Evolutionary conservation across 2,888 invertebrate species (phyloP).

Genomic region (Oligia strigilis): DNA sequence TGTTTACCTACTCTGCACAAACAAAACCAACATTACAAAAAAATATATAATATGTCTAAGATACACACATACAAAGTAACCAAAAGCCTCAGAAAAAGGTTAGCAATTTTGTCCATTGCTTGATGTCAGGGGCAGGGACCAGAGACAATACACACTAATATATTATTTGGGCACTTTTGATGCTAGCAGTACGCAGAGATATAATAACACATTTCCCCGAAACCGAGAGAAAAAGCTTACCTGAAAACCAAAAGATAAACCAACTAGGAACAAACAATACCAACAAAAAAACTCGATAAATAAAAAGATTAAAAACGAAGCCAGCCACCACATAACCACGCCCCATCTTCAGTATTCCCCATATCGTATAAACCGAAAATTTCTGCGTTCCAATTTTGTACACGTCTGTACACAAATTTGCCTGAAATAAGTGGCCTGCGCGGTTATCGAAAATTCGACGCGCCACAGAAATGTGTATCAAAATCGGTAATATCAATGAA

Average conservation of each 20-base stretch:
- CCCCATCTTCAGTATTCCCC: slow-evolving; percentile 41
- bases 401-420: slow-evolving; percentile 82
- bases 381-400: slow-evolving; percentile 78
- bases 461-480: slow-evolving; percentile 70
- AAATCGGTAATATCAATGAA: slow-evolving; percentile 59
- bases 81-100: too few relatives aligned
- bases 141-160: too few relatives aligned
- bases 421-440: slow-evolving; percentile 80
- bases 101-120: too few relatives aligned
- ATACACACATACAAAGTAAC: too few relatives aligned
- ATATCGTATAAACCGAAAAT: slow-evolving; percentile 59
- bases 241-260: neutral
- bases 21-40: too few relatives aligned
- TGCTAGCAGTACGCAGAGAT: neutral
- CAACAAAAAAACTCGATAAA: neutral
- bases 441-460: slow-evolving; percentile 81
- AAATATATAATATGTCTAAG: too few relatives aligned
- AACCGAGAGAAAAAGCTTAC: neutral
- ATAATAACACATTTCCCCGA: neutral
- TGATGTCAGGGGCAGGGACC: too few relatives aligned
- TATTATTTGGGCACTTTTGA: neutral
- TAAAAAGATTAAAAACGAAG: slow-evolving; percentile 42
- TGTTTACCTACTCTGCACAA: too few relatives aligned
- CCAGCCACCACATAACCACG: slow-evolving; percentile 12
- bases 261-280: neutral